Percentiles rank a stretch among this genome's conserved stretches.
Evolutionary conservation across 2,113 vertebrate genomes (phyloP).

Genomic region (Hippoglossus stenolepis): DNA sequence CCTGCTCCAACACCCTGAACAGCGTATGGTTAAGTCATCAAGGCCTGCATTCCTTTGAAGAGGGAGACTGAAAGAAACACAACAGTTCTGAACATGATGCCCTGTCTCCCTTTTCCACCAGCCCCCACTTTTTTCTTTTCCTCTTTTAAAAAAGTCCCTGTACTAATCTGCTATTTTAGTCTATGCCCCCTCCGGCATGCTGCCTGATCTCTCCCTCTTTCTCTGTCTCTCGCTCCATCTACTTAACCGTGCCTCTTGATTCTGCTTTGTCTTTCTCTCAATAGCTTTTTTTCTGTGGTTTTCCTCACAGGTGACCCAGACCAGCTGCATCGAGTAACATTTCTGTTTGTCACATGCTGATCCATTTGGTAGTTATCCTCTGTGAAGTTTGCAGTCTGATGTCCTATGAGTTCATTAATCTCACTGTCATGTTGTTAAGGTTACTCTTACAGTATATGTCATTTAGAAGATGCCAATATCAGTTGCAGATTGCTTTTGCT

Average conservation of each 20-base stretch:
- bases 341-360: constrained; percentile 44
- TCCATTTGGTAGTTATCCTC: constrained; percentile 63
- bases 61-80: constrained; percentile 72
- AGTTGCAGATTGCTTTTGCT: not conserved
- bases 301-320: not conserved
- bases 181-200: constrained; percentile 40
- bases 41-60: constrained; percentile 73
- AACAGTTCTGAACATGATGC: constrained; percentile 73
- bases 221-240: constrained; percentile 10
- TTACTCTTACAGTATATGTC: not conserved
- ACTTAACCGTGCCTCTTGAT: constrained; percentile 44
- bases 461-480: not conserved
- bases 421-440: constrained; percentile 38
- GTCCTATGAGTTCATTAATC: constrained; percentile 27
- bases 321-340: not conserved
- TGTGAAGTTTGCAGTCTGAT: constrained; percentile 58
- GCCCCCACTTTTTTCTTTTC: constrained; percentile 33
- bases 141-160: constrained; percentile 49
- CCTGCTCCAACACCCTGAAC: constrained; percentile 60
- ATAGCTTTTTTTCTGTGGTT: not conserved
- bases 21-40: constrained; percentile 79
- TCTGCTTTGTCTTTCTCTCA: constrained; percentile 1
- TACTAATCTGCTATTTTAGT: constrained; percentile 78
- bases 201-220: constrained; percentile 21
- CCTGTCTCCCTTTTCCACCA: constrained; percentile 67